phyloP scores from a whole-genome alignment of 2,888 invertebrate genomes.

The Agrotis exclamationis region DNA sequence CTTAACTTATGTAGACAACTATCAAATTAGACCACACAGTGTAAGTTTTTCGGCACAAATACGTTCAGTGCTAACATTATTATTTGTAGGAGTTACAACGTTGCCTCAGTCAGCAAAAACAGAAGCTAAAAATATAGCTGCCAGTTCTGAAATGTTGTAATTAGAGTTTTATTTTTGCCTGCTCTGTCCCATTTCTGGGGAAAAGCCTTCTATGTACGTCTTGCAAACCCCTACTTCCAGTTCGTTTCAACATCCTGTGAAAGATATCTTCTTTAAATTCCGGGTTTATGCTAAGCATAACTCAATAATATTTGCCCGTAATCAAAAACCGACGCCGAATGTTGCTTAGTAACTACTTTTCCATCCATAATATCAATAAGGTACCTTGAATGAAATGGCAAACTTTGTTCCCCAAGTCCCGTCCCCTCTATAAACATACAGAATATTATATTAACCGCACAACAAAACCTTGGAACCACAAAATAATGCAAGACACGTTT shows the following conservation, averaged over 20 bases:
- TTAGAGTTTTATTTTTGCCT: too few species aligned
- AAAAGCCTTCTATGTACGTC: too few species aligned
- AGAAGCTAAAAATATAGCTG: too few species aligned
- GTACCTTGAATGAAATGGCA: too few species aligned
- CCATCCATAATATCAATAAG: too few species aligned
- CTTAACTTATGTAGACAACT: conserved; percentile 8
- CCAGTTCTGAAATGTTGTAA: too few species aligned
- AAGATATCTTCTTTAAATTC: too few species aligned
- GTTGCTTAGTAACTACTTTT: neutral
- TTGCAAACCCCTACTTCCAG: too few species aligned
- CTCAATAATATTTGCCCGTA: neutral
- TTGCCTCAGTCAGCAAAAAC: neutral
- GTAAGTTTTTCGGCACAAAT: neutral
- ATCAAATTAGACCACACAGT: neutral
- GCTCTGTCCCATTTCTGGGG: too few species aligned
- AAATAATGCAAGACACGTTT: conserved; percentile 55
- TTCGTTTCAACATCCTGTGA: too few species aligned
- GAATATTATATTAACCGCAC: conserved; percentile 18
- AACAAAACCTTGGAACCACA: conserved; percentile 11
- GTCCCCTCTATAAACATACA: neutral
- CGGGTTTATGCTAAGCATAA: too few species aligned
- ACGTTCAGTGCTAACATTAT: neutral
- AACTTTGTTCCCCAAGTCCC: too few species aligned
- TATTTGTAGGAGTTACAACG: neutral
- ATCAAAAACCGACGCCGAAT: neutral